Evolutionary conservation across 1,140 invertebrate species (phyloP).

Genomic region (Parapsyche elsis): DNA sequence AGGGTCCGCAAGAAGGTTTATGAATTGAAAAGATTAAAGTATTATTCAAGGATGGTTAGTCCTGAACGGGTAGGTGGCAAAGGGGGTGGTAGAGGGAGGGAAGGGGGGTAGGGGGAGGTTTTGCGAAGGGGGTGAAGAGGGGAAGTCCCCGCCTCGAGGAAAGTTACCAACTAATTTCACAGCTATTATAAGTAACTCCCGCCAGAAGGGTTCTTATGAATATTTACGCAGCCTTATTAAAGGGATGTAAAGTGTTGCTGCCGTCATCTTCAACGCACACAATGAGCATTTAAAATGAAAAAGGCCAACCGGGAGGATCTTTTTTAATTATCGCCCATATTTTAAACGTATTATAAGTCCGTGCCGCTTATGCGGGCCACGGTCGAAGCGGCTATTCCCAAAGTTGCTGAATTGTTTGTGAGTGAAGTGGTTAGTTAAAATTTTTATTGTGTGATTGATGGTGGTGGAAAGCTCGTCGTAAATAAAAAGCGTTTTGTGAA

Average conservation of each 20-base stretch:
- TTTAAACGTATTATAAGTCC: neutral
- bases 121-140: neutral
- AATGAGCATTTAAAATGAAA: constrained; percentile 23
- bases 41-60: constrained; percentile 40
- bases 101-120: neutral
- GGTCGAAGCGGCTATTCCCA: too few relatives aligned
- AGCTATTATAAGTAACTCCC: constrained; percentile 40
- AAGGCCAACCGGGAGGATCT: constrained; percentile 22
- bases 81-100: neutral
- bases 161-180: constrained; percentile 44
- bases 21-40: constrained; percentile 45
- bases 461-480: too few relatives aligned
- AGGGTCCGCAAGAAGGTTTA: constrained; percentile 23
- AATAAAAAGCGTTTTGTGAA: too few relatives aligned
- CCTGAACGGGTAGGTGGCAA: too few relatives aligned
- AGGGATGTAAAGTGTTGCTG: constrained; percentile 36
- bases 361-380: neutral
- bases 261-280: constrained; percentile 16
- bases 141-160: constrained; percentile 7
- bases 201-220: constrained; percentile 42
- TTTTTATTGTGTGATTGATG: too few relatives aligned
- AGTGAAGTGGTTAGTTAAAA: too few relatives aligned
- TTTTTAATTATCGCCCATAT: constrained; percentile 28
- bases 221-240: constrained; percentile 41
- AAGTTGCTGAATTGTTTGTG: too few relatives aligned